A percentile compares a stretch with the other conserved stretches of the same genome.
phyloP scores from a whole-genome alignment of 2,113 vertebrate genomes.

The Rhagologus leucostigma region DNA sequence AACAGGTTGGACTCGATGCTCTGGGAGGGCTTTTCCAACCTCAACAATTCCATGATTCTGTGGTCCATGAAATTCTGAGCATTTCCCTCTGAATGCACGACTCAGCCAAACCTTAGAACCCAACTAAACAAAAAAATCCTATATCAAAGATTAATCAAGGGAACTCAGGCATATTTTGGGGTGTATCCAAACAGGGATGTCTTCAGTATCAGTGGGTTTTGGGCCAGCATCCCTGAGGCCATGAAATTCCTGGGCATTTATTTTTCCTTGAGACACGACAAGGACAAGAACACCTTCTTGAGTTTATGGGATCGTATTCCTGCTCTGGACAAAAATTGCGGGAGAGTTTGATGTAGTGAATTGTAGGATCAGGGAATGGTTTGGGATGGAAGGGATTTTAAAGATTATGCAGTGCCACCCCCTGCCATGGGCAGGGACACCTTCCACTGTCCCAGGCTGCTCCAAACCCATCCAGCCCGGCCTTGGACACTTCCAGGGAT shows the following conservation, averaged over 20 bases:
- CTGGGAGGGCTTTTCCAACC: not conserved
- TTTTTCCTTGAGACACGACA: not conserved
- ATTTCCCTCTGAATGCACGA: not conserved
- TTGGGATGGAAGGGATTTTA: not conserved
- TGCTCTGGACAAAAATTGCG: not conserved
- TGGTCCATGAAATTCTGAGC: not conserved
- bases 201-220: not conserved
- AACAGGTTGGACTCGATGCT: accelerated
- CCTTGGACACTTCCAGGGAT: not conserved
- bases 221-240: not conserved
- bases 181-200: not conserved
- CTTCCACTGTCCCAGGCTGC: not conserved
- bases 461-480: not conserved
- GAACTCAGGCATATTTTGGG: not conserved
- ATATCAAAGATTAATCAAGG: not conserved
- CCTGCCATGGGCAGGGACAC: not conserved
- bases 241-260: not conserved
- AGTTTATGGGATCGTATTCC: not conserved
- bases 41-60: not conserved
- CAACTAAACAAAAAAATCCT: not conserved
- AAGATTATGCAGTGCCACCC: no score
- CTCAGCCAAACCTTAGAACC: not conserved
- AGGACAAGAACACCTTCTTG: not conserved
- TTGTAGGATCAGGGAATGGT: not conserved
- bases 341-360: not conserved